Conservation (phyloP, 1,140 invertebrate species). For the Caenorhabditis inopinata region DNA sequence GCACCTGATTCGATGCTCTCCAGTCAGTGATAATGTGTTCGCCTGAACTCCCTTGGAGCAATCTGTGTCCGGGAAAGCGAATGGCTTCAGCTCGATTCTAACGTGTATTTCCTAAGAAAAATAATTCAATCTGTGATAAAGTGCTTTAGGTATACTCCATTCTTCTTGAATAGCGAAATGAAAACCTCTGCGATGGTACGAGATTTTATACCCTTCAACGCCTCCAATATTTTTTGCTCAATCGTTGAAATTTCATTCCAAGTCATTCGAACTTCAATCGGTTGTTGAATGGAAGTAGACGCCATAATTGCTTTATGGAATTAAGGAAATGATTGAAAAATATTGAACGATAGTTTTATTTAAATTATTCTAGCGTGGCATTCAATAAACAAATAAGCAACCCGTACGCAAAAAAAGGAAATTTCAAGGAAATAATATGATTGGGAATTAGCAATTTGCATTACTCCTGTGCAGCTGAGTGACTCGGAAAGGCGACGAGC, state of each 20-base stretch:
- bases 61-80: not conserved
- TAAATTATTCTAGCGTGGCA: not conserved
- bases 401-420: not conserved
- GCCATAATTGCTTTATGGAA: no score
- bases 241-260: conserved; percentile 3
- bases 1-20: not conserved
- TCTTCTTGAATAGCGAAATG: not conserved
- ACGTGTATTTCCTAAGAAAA: not conserved
- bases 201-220: not conserved
- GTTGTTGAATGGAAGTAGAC: not conserved
- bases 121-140: not conserved
- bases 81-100: not conserved
- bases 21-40: not conserved
- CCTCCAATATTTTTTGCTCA: not conserved
- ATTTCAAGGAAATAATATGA: not conserved
- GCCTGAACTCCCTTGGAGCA: not conserved
- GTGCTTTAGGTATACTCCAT: not conserved
- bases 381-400: not conserved
- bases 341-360: no score
- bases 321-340: no score
- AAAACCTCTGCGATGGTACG: not conserved
- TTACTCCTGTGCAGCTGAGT: not conserved
- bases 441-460: not conserved
- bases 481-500: not conserved
- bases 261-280: not conserved